phyloP scores from a whole-genome alignment of 2,113 vertebrate genomes.

The Nettapus auritus region DNA sequence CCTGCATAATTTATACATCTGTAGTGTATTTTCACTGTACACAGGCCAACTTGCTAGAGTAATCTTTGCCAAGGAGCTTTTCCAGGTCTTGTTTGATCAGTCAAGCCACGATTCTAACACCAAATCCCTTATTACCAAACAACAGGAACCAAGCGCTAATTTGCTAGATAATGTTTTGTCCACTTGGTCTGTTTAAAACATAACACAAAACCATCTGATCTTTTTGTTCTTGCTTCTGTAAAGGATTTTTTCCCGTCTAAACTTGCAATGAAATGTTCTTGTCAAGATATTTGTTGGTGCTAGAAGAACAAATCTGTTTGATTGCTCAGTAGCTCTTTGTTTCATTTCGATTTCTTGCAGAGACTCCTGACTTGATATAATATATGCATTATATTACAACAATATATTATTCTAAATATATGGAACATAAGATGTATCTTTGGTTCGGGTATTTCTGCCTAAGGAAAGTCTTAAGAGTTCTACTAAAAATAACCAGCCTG shows the following conservation, averaged over 20 bases:
- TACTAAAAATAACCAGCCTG: neutral
- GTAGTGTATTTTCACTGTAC: slow-evolving; percentile 69
- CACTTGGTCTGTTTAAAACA: neutral
- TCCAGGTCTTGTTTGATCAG: slow-evolving; percentile 46
- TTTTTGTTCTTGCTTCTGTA: neutral
- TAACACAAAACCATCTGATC: neutral
- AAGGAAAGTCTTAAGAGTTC: neutral
- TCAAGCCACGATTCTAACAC: slow-evolving; percentile 26
- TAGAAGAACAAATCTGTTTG: neutral
- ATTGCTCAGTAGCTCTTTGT: neutral
- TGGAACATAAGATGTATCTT: neutral
- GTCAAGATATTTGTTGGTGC: neutral
- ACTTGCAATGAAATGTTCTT: neutral
- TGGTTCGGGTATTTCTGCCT: neutral
- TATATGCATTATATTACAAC: neutral
- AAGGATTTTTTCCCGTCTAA: neutral
- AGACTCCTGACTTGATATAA: neutral
- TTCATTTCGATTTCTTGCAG: neutral
- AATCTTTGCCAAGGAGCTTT: slow-evolving; percentile 69
- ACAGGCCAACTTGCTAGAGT: slow-evolving; percentile 62
- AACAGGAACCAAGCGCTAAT: slow-evolving; percentile 24
- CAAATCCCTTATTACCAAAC: slow-evolving; percentile 9
- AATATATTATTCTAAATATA: neutral
- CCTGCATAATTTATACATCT: slow-evolving; percentile 70
- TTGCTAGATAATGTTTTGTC: slow-evolving; percentile 33